Evolutionary conservation across 2,797 vertebrate species (phyloP).

Genomic region (Chloroceryle amazona): DNA sequence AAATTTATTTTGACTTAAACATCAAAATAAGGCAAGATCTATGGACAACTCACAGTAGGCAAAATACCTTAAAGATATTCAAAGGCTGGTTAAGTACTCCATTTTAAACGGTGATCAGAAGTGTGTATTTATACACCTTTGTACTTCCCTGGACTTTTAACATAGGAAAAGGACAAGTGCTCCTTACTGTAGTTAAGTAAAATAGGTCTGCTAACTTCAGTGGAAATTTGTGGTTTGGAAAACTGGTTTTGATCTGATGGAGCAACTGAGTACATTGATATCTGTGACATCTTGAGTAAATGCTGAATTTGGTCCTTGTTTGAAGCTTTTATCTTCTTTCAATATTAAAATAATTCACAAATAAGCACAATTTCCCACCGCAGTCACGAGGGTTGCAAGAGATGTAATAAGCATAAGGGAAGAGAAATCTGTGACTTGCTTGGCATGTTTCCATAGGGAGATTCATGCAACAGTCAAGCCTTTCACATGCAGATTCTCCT

Average conservation of each 20-base stretch:
- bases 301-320: neutral
- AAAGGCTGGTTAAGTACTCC: neutral
- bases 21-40: neutral
- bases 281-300: neutral
- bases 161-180: neutral
- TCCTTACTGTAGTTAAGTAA: neutral
- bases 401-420: neutral
- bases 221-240: neutral
- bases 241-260: neutral
- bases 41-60: neutral
- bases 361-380: neutral
- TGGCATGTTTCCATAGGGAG: neutral
- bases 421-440: neutral
- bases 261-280: neutral
- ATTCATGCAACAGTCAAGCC: neutral
- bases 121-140: neutral
- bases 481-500: neutral
- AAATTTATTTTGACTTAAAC: neutral
- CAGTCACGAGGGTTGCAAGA: neutral
- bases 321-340: neutral
- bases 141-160: neutral
- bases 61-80: neutral
- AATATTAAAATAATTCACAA: neutral
- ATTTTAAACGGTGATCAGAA: neutral
- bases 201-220: neutral